Percentiles rank a stretch among this genome's conserved stretches.
These are phyloP conservation scores for Calcarius lapponicus DNA, from an alignment of 2,797 vertebrate genomes.

Conservation along the genomic window DNA sequence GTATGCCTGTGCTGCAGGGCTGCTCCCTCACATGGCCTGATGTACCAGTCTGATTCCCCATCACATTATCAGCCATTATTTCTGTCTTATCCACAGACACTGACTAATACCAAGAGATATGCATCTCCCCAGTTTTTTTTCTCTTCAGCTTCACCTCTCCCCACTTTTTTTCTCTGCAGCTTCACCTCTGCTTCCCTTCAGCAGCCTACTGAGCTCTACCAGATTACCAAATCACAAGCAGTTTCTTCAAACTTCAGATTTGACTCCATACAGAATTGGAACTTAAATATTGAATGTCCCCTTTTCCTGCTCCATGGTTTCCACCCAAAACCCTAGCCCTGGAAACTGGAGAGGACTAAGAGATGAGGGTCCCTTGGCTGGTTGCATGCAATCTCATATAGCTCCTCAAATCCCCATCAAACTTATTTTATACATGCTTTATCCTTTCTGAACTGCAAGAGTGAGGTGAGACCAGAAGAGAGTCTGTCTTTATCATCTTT, in stretches of 20 bases:
- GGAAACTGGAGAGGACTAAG: neutral
- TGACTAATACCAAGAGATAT: neutral
- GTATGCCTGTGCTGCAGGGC: neutral
- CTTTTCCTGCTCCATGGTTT: neutral
- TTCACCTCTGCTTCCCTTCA: neutral
- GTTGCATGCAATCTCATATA: neutral
- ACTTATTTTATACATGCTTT: neutral
- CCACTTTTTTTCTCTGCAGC: neutral
- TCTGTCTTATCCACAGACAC: neutral
- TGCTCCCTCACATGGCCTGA: neutral
- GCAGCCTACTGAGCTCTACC: neutral
- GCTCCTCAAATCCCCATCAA: neutral
- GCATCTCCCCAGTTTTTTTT: neutral
- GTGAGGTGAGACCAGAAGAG: neutral
- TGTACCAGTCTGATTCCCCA: neutral
- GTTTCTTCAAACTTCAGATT: neutral
- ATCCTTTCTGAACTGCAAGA: neutral
- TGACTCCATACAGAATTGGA: neutral
- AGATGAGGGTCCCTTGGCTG: neutral
- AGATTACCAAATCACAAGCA: neutral
- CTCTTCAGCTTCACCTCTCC: neutral
- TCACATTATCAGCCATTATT: neutral
- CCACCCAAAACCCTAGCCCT: neutral
- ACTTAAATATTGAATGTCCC: neutral
- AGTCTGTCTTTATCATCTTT: neutral